Conservation (phyloP, 2,797 vertebrate genomes). For the Pseudopleuronectes americanus region DNA sequence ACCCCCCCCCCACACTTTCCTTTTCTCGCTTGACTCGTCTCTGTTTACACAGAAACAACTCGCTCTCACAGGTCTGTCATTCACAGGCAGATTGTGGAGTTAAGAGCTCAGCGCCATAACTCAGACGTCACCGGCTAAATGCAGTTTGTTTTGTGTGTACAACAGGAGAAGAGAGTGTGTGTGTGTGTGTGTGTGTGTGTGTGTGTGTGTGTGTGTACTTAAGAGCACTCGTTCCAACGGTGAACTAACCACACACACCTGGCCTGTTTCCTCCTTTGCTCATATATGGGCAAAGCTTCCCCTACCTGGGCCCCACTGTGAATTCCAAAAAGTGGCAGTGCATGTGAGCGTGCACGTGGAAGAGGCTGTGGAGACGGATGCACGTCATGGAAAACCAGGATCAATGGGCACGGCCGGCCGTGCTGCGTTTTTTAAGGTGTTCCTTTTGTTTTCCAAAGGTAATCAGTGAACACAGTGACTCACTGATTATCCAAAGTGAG, state of each 20-base stretch:
- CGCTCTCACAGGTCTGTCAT: conserved; percentile 57
- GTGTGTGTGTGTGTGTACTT: conserved; percentile 53
- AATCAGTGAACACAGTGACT: conserved; percentile 77
- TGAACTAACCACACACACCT: conserved; percentile 77
- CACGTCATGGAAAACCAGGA: conserved; percentile 83
- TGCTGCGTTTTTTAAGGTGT: conserved; percentile 71
- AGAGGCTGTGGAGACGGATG: conserved; percentile 65
- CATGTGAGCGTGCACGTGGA: conserved; percentile 19
- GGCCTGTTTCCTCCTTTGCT: conserved; percentile 73
- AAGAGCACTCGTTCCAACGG: conserved; percentile 67
- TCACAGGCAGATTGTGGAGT: conserved; percentile 47
- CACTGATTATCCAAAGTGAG: conserved; percentile 68
- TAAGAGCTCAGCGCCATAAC: conserved; percentile 58
- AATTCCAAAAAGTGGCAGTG: conserved; percentile 76
- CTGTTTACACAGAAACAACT: conserved; percentile 77
- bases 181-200: conserved; percentile 27
- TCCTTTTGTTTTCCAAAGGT: conserved; percentile 76
- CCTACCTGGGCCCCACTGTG: conserved; percentile 79
- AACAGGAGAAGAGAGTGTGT: conserved; percentile 33
- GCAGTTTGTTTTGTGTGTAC: conserved; percentile 33
- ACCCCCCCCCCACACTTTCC: conserved; percentile 4
- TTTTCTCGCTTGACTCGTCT: conserved; percentile 57
- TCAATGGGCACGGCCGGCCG: conserved; percentile 73
- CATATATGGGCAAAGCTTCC: conserved; percentile 85
- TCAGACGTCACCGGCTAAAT: conserved; percentile 53